These are phyloP conservation scores for Phrynocephalus versicolor DNA, from an alignment of 2,113 vertebrate genomes.

Conservation along the genomic window DNA sequence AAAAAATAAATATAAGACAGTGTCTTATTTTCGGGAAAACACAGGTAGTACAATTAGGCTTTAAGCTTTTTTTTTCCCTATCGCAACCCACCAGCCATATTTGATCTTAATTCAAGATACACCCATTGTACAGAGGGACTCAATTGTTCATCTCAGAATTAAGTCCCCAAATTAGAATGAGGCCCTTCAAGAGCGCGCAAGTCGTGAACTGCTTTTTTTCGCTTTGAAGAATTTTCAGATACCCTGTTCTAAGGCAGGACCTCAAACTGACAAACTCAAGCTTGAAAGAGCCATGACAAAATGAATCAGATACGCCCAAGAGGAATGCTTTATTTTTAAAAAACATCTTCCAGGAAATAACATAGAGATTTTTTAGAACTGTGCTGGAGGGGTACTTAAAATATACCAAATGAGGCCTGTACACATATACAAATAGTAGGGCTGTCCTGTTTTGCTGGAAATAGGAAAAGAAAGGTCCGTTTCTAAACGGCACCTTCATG, in stretches of 20 bases:
- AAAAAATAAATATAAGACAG: too few species aligned
- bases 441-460: background rate
- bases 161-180: background rate
- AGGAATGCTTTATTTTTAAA: constrained; percentile 7
- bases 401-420: background rate
- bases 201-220: too few species aligned
- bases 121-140: too few species aligned
- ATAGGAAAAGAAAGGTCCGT: background rate
- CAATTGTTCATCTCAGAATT: background rate
- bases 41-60: background rate
- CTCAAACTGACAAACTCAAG: background rate
- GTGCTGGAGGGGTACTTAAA: background rate
- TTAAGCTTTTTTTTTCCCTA: background rate
- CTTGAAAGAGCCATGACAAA: background rate
- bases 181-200: background rate
- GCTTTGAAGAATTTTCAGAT: background rate
- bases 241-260: background rate
- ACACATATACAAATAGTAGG: background rate
- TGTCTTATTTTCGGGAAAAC: too few species aligned
- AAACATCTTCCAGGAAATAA: background rate
- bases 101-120: background rate
- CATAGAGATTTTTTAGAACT: background rate
- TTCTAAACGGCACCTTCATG: background rate
- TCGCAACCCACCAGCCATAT: background rate
- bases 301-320: background rate